Evolutionary conservation across 2,113 vertebrate species (phyloP).

Genomic region (Pipa parva): DNA sequence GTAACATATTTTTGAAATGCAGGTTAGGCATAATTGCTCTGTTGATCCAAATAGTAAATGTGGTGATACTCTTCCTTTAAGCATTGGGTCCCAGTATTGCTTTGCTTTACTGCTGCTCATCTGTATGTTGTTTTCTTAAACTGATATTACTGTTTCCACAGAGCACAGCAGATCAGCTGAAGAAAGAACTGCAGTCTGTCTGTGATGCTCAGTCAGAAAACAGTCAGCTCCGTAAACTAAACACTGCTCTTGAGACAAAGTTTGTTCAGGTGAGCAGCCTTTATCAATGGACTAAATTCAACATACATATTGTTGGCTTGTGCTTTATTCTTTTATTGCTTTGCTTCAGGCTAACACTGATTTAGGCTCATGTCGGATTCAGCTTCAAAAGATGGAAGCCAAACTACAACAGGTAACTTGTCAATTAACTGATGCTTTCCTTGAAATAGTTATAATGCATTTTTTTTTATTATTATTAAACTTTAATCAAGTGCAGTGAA

Average conservation of each 20-base stretch:
- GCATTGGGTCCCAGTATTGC: no score
- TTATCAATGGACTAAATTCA: neutral
- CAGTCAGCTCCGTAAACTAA: slow-evolving; percentile 46
- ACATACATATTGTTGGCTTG: neutral
- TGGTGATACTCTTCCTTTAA: no score
- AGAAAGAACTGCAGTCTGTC: slow-evolving; percentile 54
- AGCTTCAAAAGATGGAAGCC: slow-evolving; percentile 40
- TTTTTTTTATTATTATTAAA: no score
- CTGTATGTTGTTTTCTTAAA: no score
- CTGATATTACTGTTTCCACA: no score
- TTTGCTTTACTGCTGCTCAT: no score
- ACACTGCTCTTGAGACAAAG: slow-evolving; percentile 48
- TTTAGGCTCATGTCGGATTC: slow-evolving; percentile 40
- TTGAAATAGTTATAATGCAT: no score
- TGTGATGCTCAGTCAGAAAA: slow-evolving; percentile 47
- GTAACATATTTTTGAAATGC: no score
- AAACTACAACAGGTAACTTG: slow-evolving; percentile 42
- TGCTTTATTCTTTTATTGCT: neutral
- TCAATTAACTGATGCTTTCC: no score
- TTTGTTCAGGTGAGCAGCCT: slow-evolving; percentile 51
- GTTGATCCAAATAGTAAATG: no score
- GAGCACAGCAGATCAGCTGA: slow-evolving; percentile 54
- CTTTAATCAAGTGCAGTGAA: no score
- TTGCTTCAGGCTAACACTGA: slow-evolving; percentile 45
- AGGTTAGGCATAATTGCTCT: no score